Base-by-base conservation (phyloP, 2,888 invertebrate species). In the Himalopsyche kuldschensis region DNA sequence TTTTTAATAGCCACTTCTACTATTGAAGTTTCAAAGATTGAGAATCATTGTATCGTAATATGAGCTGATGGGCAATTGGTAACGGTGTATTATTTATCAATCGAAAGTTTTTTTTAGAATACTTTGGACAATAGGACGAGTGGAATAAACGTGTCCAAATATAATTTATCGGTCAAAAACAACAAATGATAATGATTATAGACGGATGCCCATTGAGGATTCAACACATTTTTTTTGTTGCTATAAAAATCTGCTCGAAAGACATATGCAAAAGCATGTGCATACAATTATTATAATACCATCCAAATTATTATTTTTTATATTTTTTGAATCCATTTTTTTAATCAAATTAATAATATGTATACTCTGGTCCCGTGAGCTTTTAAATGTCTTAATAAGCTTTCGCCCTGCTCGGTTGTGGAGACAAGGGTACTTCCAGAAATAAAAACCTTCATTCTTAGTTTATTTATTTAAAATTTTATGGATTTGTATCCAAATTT, bases 71-170 rank as follows among this genome's bases (percentile, higher is more conserved):
- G 27, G 77, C 41, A 55, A 80, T 84, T 63, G 85, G 84, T 80
- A 81, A 84, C 86, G 84, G 86, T 80, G 75, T 79, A 84, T 86
- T 85, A 85, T 86, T 85, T 80, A 83, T 75, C 86, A 84, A 86
- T 86, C 84, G 84, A 80, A 20, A 63, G 35, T 84, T 85, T 85
- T 85, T 85, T 84, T 55, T 24, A 24, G 47, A 31, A 30, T 24
- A n/a, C 20, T 55, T 63, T 81, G 76, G 78, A 84, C 78, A 85
- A 84, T 78, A 69, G 75, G 41, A 82, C 55, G 32, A 46, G 78
- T 48, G 79, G 82, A 75, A 76, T 35, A 46, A 83, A 85, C 55
- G 82, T 84, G 86, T 84, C 86, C 86, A 84, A 86, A 86, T 86
- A 86, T 78, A 83, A 86, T 84, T 84, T 84, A 86, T 86, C 75